A percentile compares a stretch with the other conserved stretches of the same genome.
Evolutionary conservation across 1,140 invertebrate genomes (phyloP).

Genomic region (Bombus superbus): DNA sequence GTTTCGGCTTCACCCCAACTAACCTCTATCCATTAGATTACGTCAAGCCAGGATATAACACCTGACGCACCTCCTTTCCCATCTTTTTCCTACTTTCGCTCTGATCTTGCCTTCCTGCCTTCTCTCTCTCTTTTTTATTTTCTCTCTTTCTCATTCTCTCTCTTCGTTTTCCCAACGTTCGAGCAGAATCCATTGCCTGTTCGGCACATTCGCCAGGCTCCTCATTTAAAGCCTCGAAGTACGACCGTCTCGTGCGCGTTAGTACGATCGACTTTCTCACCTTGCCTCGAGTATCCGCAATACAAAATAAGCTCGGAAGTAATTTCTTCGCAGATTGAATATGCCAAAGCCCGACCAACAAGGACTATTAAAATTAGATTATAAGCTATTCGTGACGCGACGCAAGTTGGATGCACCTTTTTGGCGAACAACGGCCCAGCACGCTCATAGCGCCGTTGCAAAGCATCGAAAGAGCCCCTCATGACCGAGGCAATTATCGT

Average conservation of each 20-base stretch:
- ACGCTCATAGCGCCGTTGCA: neutral
- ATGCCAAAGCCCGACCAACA: neutral
- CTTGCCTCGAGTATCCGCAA: no score
- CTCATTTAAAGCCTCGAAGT: conserved; percentile 21
- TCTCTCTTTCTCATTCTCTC: no score
- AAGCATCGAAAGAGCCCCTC: neutral
- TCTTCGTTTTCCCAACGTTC: neutral
- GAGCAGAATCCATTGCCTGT: neutral
- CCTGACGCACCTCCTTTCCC: conserved; percentile 33
- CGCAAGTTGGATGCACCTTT: neutral
- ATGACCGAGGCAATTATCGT: neutral
- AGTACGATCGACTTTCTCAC: neutral
- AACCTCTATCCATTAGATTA: conserved; percentile 67
- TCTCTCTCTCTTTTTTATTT: neutral
- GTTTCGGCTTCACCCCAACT: conserved; percentile 60
- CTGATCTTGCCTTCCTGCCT: neutral
- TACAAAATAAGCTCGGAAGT: neutral
- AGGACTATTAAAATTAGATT: conserved; percentile 25
- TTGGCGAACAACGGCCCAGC: neutral
- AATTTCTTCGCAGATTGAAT: conserved; percentile 13
- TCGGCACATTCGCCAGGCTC: conserved; percentile 13
- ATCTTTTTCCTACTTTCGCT: neutral
- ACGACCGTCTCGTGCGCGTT: neutral
- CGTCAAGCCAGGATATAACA: conserved; percentile 41
- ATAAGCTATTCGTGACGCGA: conserved; percentile 9